Evolutionary conservation across 1,140 invertebrate species (phyloP).

Genomic region (Coelopa frigida): DNA sequence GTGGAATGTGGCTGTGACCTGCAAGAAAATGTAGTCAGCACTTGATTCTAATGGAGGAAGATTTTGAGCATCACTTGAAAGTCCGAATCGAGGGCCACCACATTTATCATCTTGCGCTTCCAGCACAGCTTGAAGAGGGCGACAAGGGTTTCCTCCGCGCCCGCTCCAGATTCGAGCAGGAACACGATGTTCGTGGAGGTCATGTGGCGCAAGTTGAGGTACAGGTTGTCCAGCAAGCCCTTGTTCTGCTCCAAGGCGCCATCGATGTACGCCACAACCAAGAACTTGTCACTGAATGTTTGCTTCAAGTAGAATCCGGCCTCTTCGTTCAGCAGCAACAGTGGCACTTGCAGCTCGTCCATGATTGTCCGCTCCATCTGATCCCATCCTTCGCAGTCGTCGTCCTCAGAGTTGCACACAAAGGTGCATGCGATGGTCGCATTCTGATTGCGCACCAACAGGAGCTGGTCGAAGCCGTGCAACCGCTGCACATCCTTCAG

Average conservation of each 20-base stretch:
- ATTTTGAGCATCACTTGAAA: conserved; percentile 17
- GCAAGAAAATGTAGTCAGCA: not conserved
- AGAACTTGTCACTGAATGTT: conserved; percentile 12
- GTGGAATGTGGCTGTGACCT: conserved; percentile 21
- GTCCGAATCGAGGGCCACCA: conserved; percentile 20
- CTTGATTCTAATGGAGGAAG: not conserved
- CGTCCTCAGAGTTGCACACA: not conserved
- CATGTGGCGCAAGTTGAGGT: conserved; percentile 24
- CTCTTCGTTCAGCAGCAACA: conserved; percentile 23
- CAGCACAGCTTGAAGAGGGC: conserved; percentile 26
- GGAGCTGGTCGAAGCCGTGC: conserved; percentile 7
- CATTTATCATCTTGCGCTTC: conserved; percentile 26
- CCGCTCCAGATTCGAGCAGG: conserved; percentile 11
- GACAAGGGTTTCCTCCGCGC: not conserved
- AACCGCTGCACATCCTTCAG: conserved; percentile 6
- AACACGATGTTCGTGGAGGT: conserved; percentile 27
- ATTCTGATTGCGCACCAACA: conserved; percentile 11
- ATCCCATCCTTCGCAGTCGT: no score
- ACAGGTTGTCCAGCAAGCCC: conserved; percentile 18
- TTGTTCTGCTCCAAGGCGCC: conserved; percentile 12
- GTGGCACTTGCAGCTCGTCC: conserved; percentile 15
- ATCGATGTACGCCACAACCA: conserved; percentile 15
- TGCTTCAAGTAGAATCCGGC: conserved; percentile 20
- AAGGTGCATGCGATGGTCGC: not conserved
- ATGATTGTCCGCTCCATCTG: conserved; percentile 13